phyloP scores from a whole-genome alignment of 2,113 vertebrate species.

The pig (Sus scrofa) region T2T-Sscrofa CM000830.6:89417001-89417500 shows the following conservation, averaged over 20 bases:
- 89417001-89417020: background rate
- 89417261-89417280: background rate
- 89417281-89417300: background rate
- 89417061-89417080: slow-evolving; percentile 10
- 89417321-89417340: background rate
- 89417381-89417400: background rate
- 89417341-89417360: background rate
- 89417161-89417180: background rate
- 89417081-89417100: background rate
- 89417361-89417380: background rate
- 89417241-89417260: background rate
- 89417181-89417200: background rate
- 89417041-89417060: background rate
- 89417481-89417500: background rate
- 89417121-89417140: background rate
- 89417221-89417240: background rate
- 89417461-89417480: background rate
- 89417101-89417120: slow-evolving; percentile 3
- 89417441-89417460: background rate
- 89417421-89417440: background rate
- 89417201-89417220: background rate
- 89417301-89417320: background rate
- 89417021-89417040: background rate
- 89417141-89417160: background rate
- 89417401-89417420: background rate